Evolutionary conservation across 2,797 vertebrate species (phyloP).

Genomic region (Danio jaintianensis): DNA sequence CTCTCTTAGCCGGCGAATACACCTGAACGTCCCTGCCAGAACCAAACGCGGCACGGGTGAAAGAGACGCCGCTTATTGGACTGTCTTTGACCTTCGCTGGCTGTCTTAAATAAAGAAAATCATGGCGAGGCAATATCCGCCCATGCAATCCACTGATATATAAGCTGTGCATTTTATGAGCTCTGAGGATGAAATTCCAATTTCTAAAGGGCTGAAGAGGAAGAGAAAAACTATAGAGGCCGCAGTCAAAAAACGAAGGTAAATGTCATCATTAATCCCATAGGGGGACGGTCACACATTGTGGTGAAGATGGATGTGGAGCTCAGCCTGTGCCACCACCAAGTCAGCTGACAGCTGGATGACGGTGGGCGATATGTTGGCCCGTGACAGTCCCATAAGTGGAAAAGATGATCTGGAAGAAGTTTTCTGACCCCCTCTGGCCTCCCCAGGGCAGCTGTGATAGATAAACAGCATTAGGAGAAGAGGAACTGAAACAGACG

Average conservation of each 20-base stretch:
- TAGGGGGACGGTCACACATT: slow-evolving; percentile 39
- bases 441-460: slow-evolving; percentile 60
- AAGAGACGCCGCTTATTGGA: slow-evolving; percentile 36
- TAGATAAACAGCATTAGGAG: slow-evolving; percentile 66
- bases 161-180: slow-evolving; percentile 55
- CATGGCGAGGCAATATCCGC: slow-evolving; percentile 43
- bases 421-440: slow-evolving; percentile 64
- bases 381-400: slow-evolving; percentile 40
- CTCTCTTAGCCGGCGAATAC: slow-evolving; percentile 26
- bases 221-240: slow-evolving; percentile 55
- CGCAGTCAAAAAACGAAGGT: slow-evolving; percentile 41
- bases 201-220: slow-evolving; percentile 57
- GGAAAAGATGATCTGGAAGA: slow-evolving; percentile 40
- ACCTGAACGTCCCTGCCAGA: slow-evolving; percentile 31
- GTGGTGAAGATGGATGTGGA: slow-evolving; percentile 21
- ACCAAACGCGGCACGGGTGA: slow-evolving; percentile 3
- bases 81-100: slow-evolving; percentile 57
- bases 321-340: slow-evolving; percentile 36
- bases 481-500: slow-evolving; percentile 27
- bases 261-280: slow-evolving; percentile 55
- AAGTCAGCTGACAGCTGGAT: slow-evolving; percentile 65
- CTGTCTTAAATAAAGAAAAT: slow-evolving; percentile 48
- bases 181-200: slow-evolving; percentile 55
- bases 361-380: slow-evolving; percentile 37
- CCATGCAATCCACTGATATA: slow-evolving; percentile 49